Evolutionary conservation across 2,888 invertebrate genomes (phyloP).

Genomic region (Phengaris arion): DNA sequence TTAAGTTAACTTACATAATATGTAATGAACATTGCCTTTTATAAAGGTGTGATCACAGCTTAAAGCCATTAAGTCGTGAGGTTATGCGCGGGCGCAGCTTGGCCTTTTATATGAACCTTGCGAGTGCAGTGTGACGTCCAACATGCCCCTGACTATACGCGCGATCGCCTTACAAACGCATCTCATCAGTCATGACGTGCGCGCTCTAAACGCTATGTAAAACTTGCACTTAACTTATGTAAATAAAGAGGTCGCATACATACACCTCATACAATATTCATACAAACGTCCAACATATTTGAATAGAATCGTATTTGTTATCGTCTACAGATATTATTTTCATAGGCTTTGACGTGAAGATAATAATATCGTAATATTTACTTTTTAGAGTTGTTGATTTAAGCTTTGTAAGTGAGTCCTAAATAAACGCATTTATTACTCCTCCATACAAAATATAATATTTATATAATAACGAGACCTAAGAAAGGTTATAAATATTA

Average conservation of each 20-base stretch:
- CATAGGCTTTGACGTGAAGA: not conserved
- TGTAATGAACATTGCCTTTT: too few relatives aligned
- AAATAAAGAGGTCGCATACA: not conserved
- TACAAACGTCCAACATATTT: not conserved
- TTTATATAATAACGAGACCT: too few relatives aligned
- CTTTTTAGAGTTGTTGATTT: not conserved
- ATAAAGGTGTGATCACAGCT: not conserved
- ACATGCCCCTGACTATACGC: not conserved
- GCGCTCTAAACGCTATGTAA: not conserved
- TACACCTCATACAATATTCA: constrained; percentile 5
- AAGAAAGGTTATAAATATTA: too few relatives aligned
- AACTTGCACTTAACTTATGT: too few relatives aligned
- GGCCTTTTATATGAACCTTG: not conserved
- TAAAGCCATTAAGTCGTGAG: not conserved
- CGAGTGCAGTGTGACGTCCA: constrained; percentile 1
- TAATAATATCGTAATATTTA: not conserved
- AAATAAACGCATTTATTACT: too few relatives aligned
- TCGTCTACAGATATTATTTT: not conserved
- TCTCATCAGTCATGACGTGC: not conserved
- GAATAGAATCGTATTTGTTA: not conserved
- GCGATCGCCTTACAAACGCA: constrained; percentile 11
- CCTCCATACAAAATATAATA: too few relatives aligned
- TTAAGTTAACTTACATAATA: too few relatives aligned
- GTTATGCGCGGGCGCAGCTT: not conserved
- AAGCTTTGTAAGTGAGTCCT: not conserved